Evolutionary conservation across 2,888 invertebrate genomes (phyloP).

Genomic region (Parasteatoda lunata): DNA sequence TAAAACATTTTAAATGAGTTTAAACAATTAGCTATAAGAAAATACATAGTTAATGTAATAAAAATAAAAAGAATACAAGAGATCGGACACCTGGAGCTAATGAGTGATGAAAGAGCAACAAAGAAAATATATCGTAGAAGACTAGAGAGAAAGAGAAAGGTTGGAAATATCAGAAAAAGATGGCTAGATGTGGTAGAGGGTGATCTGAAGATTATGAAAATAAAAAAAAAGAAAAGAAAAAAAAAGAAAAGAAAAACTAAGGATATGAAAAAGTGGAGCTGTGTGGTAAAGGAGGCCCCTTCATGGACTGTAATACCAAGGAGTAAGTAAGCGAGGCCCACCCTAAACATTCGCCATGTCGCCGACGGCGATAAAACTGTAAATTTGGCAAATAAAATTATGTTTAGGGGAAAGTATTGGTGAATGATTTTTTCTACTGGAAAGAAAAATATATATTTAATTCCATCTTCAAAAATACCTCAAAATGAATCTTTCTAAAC

Average conservation of each 20-base stretch:
- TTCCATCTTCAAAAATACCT: too few relatives aligned
- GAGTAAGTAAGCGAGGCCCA: too few relatives aligned
- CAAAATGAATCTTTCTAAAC: too few relatives aligned
- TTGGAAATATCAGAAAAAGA: neutral
- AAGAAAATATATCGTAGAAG: neutral
- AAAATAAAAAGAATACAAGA: neutral
- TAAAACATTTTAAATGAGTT: neutral
- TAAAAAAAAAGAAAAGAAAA: neutral
- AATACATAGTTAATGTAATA: neutral
- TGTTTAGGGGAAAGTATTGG: too few relatives aligned
- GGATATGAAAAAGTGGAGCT: neutral
- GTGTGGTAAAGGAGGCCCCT: neutral
- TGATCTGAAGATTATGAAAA: neutral
- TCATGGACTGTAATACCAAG: too few relatives aligned
- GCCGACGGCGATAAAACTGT: too few relatives aligned
- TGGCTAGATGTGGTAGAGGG: neutral
- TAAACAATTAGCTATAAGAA: neutral
- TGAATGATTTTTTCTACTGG: too few relatives aligned
- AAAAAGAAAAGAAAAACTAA: neutral
- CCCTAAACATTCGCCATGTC: too few relatives aligned
- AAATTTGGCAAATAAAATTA: too few relatives aligned
- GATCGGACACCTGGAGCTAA: neutral
- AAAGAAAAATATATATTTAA: too few relatives aligned
- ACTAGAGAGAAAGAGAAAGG: neutral
- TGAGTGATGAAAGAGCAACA: neutral